Base-by-base conservation (phyloP, 2,113 vertebrate genomes). In the human region DNA sequence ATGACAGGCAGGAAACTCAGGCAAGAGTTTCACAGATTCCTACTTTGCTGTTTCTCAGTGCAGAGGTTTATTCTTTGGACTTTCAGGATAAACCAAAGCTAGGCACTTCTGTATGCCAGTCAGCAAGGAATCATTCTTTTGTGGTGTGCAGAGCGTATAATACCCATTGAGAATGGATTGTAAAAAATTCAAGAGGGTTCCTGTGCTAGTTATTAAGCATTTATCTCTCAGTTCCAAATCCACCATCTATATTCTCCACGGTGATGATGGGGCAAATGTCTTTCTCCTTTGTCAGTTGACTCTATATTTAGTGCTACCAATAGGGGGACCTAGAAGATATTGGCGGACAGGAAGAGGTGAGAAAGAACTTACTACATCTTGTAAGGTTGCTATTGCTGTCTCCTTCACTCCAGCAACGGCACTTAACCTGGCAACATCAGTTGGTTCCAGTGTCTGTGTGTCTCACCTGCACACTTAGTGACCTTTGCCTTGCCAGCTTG, bases 81-180 rank as follows among this genome's bases (percentile, higher is more conserved):
- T 70, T 73, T 20, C 50, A 13, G 80, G 12, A 50, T 27, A 27
- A 72, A 22, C 13, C 75, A 50, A 92, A 80, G 52, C 12, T 9
- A 9, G 61, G 27, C 17, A 70, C 50, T 27, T 59, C 18, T 35
- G 18, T 13, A 22, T 87, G 81, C 73, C 30, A 20, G 27, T 48
- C 40, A 25, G 35, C 14, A 43, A 43, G 94, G 43, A 12, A 40
- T n/a, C 14, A 9, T 59, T 30, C 16, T 27, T 5, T 13, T 20
- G 2, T 1, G 2, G 27, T 45, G 18, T 57, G 55, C 30, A 35
- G 55, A 38, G 48, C 6, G 1, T 55, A 6, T 17, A 3, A n/a
- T 20, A 8, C 6, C 12, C 64, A 23, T 0, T 13, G 38, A 5
- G 13, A 23, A 61, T 48, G 25, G 1, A 11, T n/a, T 9, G 16